Base-by-base conservation (phyloP, 2,113 vertebrate species). In the Rattus rattus region DNA sequence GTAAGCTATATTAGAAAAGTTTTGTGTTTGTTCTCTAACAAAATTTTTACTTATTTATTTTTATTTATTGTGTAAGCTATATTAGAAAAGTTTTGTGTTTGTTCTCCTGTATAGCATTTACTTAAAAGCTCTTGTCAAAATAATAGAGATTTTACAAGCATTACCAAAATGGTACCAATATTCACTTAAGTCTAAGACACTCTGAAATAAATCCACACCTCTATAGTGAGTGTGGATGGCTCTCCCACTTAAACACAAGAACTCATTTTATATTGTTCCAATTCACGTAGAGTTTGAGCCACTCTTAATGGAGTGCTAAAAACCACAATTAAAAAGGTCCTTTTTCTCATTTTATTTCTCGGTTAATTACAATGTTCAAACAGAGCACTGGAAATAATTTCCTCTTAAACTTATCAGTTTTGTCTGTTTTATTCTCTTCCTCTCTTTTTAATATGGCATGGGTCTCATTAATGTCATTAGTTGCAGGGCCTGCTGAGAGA, bases 341-440 rank as follows among this genome's bases (percentile, higher is more conserved):
- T 92, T 86, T 88, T 79, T 47, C 20, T 81, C 80, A 54, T 94
- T 94, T 96, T 94, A 69, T 96, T 97, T 97, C 87, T 93, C 80
- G n/a, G 83, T 94, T 96, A 96, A 97, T 97, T 93, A 96, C 49
- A 94, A 96, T 87, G 43, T 94, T 97, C 77, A 95, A 96, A 96
- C 3, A 95, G 73, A 90, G 33, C 69, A 95, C 63, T 88, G 33
- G 61, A 96, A 97, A 94, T 69, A 96, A 92, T 20, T 96, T 20
- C 87, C 63, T 96, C 94, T 93, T 85, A 92, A 92, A 95, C 89
- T 91, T 30, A 61, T 92, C 79, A 33, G 79, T 96, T 97, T 96
- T 96, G 77, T 8, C 59, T 52, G 63, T 83, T 95, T 92, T 59
- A 72, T 89, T 91, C 75, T 90, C 28, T 96, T 43, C 20, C 88